Evolutionary conservation across 2,888 invertebrate genomes (phyloP).

Genomic region (Mystacides longicornis): DNA sequence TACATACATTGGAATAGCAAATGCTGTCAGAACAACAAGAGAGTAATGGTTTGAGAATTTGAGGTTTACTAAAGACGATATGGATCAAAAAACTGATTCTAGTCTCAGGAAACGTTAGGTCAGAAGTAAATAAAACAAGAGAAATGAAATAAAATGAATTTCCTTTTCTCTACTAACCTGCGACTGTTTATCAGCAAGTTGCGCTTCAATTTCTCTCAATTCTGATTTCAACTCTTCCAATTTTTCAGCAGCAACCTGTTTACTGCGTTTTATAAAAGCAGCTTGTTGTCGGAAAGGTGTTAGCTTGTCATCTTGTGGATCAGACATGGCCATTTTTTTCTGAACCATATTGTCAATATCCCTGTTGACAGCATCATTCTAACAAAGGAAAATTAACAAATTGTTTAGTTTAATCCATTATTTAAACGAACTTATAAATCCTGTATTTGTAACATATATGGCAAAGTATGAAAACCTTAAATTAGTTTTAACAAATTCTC

Average conservation of each 20-base stretch:
- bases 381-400: constrained; percentile 4
- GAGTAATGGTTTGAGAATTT: too few relatives aligned
- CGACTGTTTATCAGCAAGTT: constrained; percentile 50
- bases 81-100: neutral
- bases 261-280: constrained; percentile 70
- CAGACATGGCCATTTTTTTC: constrained; percentile 56
- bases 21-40: too few relatives aligned
- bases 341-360: constrained; percentile 69
- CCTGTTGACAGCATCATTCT: constrained; percentile 46
- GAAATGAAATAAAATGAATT: neutral
- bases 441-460: neutral
- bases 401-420: neutral
- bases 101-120: too few relatives aligned
- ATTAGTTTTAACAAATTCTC: constrained; percentile 14
- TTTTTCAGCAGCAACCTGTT: constrained; percentile 63
- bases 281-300: constrained; percentile 83
- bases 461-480: neutral
- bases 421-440: neutral
- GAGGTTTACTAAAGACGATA: neutral
- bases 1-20: too few relatives aligned
- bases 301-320: constrained; percentile 64
- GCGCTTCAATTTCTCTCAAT: constrained; percentile 52
- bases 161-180: constrained; percentile 37
- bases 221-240: constrained; percentile 60
- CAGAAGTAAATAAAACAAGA: too few relatives aligned